These are phyloP conservation scores for Zoroaster sp. DNA, from an alignment of 53 echinoderm and acorn worm species.

Conservation along the genomic window DNA sequence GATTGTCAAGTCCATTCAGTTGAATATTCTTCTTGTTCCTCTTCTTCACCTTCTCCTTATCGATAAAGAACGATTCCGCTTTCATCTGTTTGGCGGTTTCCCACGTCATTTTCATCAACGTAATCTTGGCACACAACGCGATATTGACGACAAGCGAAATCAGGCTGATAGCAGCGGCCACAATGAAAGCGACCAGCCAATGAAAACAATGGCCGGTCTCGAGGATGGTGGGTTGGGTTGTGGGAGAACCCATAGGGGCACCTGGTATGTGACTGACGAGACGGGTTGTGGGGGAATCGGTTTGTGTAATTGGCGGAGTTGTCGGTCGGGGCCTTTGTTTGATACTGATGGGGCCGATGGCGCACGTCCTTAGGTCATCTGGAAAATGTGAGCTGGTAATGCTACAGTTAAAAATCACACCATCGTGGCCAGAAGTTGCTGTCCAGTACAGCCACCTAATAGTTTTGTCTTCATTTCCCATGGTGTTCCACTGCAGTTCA, in stretches of 20 bases:
- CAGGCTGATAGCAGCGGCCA: background rate
- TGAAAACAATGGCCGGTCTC: background rate
- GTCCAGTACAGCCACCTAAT: background rate
- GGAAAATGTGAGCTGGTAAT: slow-evolving; percentile 3
- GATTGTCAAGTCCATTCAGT: background rate
- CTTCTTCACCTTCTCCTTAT: background rate
- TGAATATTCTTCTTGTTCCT: background rate
- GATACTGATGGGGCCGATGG: slow-evolving; percentile 20
- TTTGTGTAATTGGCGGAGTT: background rate
- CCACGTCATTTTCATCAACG: background rate
- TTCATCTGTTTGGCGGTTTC: background rate
- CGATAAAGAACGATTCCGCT: background rate
- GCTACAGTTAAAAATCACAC: background rate
- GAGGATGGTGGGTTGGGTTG: background rate
- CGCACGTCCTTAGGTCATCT: background rate
- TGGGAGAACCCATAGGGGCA: too few species aligned
- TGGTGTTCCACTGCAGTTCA: background rate
- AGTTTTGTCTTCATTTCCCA: background rate
- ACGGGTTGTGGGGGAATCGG: background rate
- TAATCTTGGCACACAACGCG: background rate
- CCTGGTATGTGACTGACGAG: background rate
- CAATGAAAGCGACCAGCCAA: background rate
- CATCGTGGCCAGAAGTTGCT: background rate
- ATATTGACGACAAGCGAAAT: background rate
- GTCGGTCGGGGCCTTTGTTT: background rate